Evolutionary conservation across 2,113 vertebrate genomes (phyloP).

Genomic region (Lampris incognitus): DNA sequence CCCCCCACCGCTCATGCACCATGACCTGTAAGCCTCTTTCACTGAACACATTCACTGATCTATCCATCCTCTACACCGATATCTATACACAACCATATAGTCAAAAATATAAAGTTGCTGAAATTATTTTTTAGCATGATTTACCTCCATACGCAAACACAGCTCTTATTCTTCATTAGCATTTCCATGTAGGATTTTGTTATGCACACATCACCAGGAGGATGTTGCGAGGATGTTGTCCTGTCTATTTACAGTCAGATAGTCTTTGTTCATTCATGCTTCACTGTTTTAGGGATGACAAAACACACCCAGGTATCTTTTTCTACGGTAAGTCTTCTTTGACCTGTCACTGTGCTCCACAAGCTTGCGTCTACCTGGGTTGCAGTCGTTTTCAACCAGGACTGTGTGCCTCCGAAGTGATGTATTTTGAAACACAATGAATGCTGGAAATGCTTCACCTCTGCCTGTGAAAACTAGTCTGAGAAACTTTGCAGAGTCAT

Average conservation of each 20-base stretch:
- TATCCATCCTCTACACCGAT: background rate
- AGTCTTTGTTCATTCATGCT: background rate
- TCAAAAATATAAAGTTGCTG: background rate
- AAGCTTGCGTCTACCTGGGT: constrained; percentile 30
- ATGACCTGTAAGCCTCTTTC: background rate
- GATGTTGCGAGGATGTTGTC: background rate
- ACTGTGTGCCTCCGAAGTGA: constrained; percentile 23
- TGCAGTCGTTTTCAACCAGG: background rate
- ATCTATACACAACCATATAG: background rate
- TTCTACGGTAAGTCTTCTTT: background rate
- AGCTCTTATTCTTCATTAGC: no score
- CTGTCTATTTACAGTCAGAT: constrained; percentile 8
- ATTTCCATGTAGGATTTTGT: no score
- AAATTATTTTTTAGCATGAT: no score
- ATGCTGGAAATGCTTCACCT: constrained; percentile 16
- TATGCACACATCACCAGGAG: no score
- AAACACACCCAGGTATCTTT: background rate
- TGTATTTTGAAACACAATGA: constrained; percentile 34
- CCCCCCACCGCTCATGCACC: no score
- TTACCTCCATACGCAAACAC: no score
- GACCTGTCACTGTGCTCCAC: constrained; percentile 1
- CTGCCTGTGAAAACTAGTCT: background rate
- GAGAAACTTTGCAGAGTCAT: background rate
- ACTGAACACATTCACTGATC: background rate
- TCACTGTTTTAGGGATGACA: constrained; percentile 7